A percentile compares a stretch with the other conserved stretches of the same genome.
These are phyloP conservation scores for Rhynchophorus ferrugineus DNA, from an alignment of 1,140 invertebrate genomes.

Conservation along the genomic window DNA sequence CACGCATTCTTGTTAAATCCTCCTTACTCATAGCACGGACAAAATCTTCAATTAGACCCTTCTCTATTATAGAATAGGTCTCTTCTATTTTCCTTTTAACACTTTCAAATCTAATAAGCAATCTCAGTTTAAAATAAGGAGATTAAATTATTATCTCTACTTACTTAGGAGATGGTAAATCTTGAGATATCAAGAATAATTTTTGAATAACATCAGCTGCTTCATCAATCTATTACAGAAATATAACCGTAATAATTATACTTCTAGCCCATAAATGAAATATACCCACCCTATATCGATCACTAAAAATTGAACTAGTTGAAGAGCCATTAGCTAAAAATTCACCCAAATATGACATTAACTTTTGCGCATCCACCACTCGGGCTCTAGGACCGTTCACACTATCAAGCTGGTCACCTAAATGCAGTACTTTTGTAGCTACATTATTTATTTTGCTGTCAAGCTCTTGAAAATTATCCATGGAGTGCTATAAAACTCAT, in stretches of 20 bases:
- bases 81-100: slow-evolving; percentile 83
- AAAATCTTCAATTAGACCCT: slow-evolving; percentile 91
- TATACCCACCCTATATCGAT: slow-evolving; percentile 64
- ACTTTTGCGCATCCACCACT: slow-evolving; percentile 88
- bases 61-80: slow-evolving; percentile 95
- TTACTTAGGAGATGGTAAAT: slow-evolving; percentile 74
- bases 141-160: no score
- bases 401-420: slow-evolving; percentile 95
- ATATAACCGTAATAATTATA: slow-evolving; percentile 1
- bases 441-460: slow-evolving; percentile 95
- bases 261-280: slow-evolving; percentile 1
- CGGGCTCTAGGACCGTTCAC: slow-evolving; percentile 90
- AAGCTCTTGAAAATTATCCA: slow-evolving; percentile 82
- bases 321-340: slow-evolving; percentile 83
- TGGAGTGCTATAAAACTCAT: slow-evolving; percentile 57
- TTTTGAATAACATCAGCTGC: slow-evolving; percentile 99
- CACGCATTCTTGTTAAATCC: slow-evolving; percentile 85
- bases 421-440: slow-evolving; percentile 93
- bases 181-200: slow-evolving; percentile 90
- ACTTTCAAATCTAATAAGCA: slow-evolving; percentile 64
- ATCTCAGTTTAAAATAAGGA: no score
- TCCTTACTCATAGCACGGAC: slow-evolving; percentile 75
- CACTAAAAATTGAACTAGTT: slow-evolving; percentile 78
- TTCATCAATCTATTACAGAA: slow-evolving; percentile 68
- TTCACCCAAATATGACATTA: slow-evolving; percentile 90